Conservation (phyloP, 1,140 invertebrate genomes). For the Magallana angulata region DNA sequence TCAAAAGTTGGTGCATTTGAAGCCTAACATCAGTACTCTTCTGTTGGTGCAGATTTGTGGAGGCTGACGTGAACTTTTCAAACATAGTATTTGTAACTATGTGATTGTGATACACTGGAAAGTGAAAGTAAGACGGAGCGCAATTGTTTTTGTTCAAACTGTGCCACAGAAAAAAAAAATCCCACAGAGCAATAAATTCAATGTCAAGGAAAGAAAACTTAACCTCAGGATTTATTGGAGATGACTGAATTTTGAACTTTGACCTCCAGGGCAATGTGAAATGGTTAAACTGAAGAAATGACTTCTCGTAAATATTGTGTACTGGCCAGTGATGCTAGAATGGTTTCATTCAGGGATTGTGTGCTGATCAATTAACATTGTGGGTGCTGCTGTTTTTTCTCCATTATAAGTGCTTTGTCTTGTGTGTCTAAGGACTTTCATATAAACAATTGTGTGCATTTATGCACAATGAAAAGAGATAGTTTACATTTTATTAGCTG, state of each 20-base stretch:
- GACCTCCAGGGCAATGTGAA: constrained; percentile 20
- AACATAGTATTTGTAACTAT: not conserved
- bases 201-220: not conserved
- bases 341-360: constrained; percentile 31
- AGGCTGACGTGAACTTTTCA: not conserved
- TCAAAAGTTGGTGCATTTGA: not conserved
- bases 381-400: constrained; percentile 31
- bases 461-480: not conserved
- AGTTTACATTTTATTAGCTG: constrained; percentile 19
- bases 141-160: not conserved
- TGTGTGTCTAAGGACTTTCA: not conserved
- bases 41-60: not conserved
- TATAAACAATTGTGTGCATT: not conserved
- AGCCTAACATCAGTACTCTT: not conserved
- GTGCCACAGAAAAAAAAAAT: constrained; percentile 20
- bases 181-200: constrained; percentile 2
- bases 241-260: not conserved
- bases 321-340: constrained; percentile 28
- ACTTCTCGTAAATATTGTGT: not conserved
- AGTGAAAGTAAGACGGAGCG: not conserved
- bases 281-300: not conserved
- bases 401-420: constrained; percentile 14
- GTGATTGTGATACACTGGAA: constrained; percentile 1
- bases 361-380: not conserved
- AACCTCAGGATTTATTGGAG: constrained; percentile 16